Evolutionary conservation across 2,113 vertebrate genomes (phyloP).

Genomic region (Trinectes maculatus): DNA sequence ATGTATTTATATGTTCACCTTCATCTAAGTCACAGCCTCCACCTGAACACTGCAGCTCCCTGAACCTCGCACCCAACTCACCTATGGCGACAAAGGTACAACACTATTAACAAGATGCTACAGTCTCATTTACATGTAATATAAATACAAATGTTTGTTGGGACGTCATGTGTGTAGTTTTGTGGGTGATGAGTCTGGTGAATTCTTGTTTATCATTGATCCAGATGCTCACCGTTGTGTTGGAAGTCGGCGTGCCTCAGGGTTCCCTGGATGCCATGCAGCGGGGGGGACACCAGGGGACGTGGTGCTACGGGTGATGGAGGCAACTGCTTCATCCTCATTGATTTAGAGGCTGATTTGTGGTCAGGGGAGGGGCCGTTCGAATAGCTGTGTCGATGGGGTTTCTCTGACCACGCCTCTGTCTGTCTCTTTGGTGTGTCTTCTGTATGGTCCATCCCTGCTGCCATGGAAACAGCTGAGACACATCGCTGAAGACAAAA

Average conservation of each 20-base stretch:
- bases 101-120: no score
- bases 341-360: slow-evolving; percentile 29
- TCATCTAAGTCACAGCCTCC: slow-evolving; percentile 44
- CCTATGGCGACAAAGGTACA: slow-evolving; percentile 35
- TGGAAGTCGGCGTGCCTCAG: slow-evolving; percentile 71
- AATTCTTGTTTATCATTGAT: neutral
- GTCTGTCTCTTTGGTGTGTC: neutral
- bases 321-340: slow-evolving; percentile 8
- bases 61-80: slow-evolving; percentile 60
- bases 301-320: slow-evolving; percentile 1
- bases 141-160: no score
- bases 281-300: neutral
- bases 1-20: slow-evolving; percentile 59
- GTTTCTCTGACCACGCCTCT: slow-evolving; percentile 41
- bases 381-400: neutral
- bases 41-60: slow-evolving; percentile 36
- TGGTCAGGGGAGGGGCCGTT: neutral
- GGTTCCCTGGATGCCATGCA: slow-evolving; percentile 58
- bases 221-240: slow-evolving; percentile 68
- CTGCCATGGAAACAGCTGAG: slow-evolving; percentile 8
- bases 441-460: neutral
- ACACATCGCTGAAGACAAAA: slow-evolving; percentile 27
- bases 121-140: no score
- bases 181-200: no score
- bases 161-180: no score